These are phyloP conservation scores for Noturus placidus DNA, from an alignment of 2,113 vertebrate genomes.

Conservation along the genomic window DNA sequence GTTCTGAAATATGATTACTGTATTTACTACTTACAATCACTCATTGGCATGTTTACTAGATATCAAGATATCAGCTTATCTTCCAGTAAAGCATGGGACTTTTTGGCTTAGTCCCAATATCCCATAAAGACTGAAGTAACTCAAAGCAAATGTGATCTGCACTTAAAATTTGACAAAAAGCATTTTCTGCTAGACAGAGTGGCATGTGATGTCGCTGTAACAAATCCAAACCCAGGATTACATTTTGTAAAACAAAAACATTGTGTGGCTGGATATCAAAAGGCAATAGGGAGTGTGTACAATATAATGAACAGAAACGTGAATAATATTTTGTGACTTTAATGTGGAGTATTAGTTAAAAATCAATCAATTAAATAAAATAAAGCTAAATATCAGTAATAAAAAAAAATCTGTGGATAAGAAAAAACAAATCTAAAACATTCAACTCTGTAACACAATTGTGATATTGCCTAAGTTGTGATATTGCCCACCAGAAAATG, in stretches of 20 bases:
- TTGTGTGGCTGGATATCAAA: not conserved
- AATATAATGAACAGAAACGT: not conserved
- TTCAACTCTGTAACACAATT: not conserved
- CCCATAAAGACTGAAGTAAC: not conserved
- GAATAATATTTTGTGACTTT: not conserved
- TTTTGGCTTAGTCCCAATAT: conserved; percentile 13
- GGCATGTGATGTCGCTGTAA: not conserved
- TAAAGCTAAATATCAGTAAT: not conserved
- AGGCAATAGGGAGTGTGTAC: not conserved
- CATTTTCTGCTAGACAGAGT: not conserved
- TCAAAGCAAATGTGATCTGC: conserved; percentile 22
- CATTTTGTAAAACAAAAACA: not conserved
- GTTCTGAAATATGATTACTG: conserved; percentile 4
- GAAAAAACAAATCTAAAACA: not conserved
- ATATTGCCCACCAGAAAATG: not conserved
- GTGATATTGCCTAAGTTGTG: not conserved
- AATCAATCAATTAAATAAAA: not conserved
- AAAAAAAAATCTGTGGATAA: not conserved
- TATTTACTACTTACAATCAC: conserved; percentile 30
- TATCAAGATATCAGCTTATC: conserved; percentile 9
- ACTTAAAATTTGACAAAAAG: not conserved
- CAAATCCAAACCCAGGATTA: not conserved
- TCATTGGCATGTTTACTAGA: conserved; percentile 34
- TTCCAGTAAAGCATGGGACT: conserved; percentile 14
- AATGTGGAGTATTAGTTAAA: not conserved